phyloP scores from a whole-genome alignment of 1,140 invertebrate genomes.

The Cydia fagiglandana region DNA sequence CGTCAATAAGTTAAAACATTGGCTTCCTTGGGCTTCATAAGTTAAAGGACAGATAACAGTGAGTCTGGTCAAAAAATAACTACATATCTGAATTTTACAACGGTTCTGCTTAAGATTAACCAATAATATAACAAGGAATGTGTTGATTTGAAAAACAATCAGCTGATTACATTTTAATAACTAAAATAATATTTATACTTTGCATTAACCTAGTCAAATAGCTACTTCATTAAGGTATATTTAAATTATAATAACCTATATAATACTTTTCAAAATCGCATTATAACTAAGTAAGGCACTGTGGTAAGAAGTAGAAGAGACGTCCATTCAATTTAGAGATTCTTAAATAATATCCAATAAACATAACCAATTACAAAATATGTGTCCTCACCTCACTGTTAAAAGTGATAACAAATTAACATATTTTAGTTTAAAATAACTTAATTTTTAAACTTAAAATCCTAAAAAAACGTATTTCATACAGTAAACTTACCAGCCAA shows the following conservation, averaged over 20 bases:
- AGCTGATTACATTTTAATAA: constrained; percentile 13
- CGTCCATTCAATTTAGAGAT: constrained; percentile 9
- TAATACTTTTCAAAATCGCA: constrained; percentile 23
- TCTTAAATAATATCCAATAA: constrained; percentile 10
- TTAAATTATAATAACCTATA: constrained; percentile 16
- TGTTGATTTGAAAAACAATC: not conserved
- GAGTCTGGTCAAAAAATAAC: too few species aligned
- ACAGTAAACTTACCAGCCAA: too few species aligned
- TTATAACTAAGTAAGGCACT: constrained; percentile 20
- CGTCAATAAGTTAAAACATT: too few species aligned
- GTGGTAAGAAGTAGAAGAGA: not conserved
- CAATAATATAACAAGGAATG: not conserved
- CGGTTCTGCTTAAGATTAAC: not conserved
- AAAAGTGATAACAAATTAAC: too few species aligned
- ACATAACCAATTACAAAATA: not conserved
- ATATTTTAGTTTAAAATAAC: too few species aligned
- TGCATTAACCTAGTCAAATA: not conserved
- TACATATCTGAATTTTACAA: not conserved
- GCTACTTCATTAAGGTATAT: too few species aligned
- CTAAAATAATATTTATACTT: not conserved
- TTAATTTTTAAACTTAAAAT: too few species aligned
- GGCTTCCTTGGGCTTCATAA: too few species aligned
- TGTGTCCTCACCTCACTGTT: too few species aligned
- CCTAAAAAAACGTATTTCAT: too few species aligned
- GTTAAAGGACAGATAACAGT: too few species aligned